Evolutionary conservation across 2,888 invertebrate species (phyloP).

Genomic region (Onthophagus sagittarius): DNA sequence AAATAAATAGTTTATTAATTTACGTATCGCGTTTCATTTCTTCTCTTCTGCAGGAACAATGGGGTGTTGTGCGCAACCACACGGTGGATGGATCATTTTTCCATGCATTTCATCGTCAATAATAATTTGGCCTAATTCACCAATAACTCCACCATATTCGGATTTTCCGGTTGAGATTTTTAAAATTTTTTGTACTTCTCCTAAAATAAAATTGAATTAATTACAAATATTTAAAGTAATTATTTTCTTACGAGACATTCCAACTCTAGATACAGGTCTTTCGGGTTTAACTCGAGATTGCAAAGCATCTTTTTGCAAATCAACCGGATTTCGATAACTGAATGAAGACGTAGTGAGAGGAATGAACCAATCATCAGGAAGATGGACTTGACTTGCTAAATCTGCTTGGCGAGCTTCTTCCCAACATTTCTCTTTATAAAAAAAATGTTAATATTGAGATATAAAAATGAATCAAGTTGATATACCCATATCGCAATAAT

Average conservation of each 20-base stretch:
- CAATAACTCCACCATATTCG: constrained; percentile 17
- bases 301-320: constrained; percentile 14
- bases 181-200: constrained; percentile 17
- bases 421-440: neutral
- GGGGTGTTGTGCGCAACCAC: constrained; percentile 12
- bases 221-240: neutral
- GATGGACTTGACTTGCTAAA: neutral
- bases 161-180: constrained; percentile 15
- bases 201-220: constrained; percentile 2
- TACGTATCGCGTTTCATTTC: neutral
- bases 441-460: neutral
- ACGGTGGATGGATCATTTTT: constrained; percentile 18
- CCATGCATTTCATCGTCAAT: constrained; percentile 21
- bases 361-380: constrained; percentile 15
- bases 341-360: constrained; percentile 14
- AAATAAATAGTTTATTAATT: neutral
- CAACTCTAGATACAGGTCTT: neutral
- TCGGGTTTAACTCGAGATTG: neutral
- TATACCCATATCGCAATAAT: constrained; percentile 21
- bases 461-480: neutral
- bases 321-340: constrained; percentile 16
- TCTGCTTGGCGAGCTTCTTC: neutral
- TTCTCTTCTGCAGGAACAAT: neutral
- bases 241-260: constrained; percentile 2
- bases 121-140: constrained; percentile 17